Evolutionary conservation across 1,140 invertebrate genomes (phyloP).

Genomic region (Monochamus saltuarius): DNA sequence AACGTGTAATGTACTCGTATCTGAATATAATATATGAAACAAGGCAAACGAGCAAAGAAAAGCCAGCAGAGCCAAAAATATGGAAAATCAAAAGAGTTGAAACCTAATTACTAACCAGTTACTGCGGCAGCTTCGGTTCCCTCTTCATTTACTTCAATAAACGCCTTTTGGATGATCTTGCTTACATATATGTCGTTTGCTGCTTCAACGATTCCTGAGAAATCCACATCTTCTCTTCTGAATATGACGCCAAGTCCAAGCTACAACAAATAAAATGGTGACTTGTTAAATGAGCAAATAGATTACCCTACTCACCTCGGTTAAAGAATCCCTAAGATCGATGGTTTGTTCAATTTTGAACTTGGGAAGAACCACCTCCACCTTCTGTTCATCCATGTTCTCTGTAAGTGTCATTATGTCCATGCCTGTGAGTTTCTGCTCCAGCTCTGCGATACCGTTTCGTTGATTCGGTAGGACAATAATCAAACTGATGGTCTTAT

Average conservation of each 20-base stretch:
- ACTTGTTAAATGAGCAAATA: slow-evolving; percentile 19
- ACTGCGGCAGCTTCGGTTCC: slow-evolving; percentile 77
- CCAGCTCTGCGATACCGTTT: slow-evolving; percentile 54
- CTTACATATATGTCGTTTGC: slow-evolving; percentile 55
- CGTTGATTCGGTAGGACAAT: slow-evolving; percentile 66
- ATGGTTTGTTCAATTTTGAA: slow-evolving; percentile 69
- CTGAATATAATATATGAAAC: not conserved
- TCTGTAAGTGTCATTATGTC: slow-evolving; percentile 40
- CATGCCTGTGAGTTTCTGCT: slow-evolving; percentile 39
- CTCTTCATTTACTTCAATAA: slow-evolving; percentile 73
- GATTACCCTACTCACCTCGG: slow-evolving; percentile 55
- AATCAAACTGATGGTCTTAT: slow-evolving; percentile 61
- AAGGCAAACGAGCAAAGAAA: slow-evolving; percentile 3
- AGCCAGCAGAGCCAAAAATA: not conserved
- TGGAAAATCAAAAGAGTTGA: not conserved
- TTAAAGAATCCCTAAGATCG: slow-evolving; percentile 59
- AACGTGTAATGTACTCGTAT: too few relatives aligned
- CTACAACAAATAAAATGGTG: slow-evolving; percentile 40
- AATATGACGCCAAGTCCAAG: slow-evolving; percentile 64
- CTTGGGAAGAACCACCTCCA: slow-evolving; percentile 59
- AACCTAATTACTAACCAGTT: slow-evolving; percentile 53
- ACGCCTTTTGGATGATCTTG: slow-evolving; percentile 71
- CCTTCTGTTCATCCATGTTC: slow-evolving; percentile 32
- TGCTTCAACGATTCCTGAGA: slow-evolving; percentile 57
- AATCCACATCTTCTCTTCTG: slow-evolving; percentile 51